Evolutionary conservation across 1,140 invertebrate genomes (phyloP), one percentile per base, ranked within the genome.

Genomic region (Cylas formicarius): DNA sequence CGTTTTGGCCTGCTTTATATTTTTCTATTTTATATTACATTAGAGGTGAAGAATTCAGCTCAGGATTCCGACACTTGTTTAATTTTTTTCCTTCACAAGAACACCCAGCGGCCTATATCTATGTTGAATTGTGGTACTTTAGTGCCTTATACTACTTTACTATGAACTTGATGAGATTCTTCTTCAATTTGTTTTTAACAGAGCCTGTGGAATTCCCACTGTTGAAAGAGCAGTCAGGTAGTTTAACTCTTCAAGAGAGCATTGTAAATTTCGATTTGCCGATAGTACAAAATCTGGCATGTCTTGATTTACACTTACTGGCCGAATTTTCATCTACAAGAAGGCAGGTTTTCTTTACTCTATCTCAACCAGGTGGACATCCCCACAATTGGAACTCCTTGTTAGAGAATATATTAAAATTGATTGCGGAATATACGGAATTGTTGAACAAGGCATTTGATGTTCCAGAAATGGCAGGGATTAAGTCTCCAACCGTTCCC

Each of bases 331-430:
- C 78, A 31, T 55, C 61, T 29, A 2, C 32, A 2, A 70, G 81
- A 47, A 72, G 84, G 45, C 45, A 62, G 24, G 57, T 74, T 36
- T 67, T 87, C 14, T 89, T 83, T 56, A 74, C 74, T 9, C 61
- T 89, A 0, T 86, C 84, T 36, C 75, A 81, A 57, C 84, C 84
- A 32, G 81, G 84, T 17, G 80, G 81, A 33, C 84, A 86, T 64
- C 82, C 85, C 2, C 79, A 81, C 47, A 85, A 82, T 50, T 89
- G 85, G 85, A 86, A 82, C 52, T 71, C 71, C 39, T 58, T 87
- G 3, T 66, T 80, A 8, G 70, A 76, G 49, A 73, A 72, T 51
- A 76, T 75, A 58, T 53, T 82, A 2, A 59, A 56, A 21, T 60
- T 78, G 0, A 67, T 86, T 1, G 76, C 73, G 39, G 67, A 71